phyloP scores from a whole-genome alignment of 2,113 vertebrate genomes.

The Sylvia atricapilla region DNA sequence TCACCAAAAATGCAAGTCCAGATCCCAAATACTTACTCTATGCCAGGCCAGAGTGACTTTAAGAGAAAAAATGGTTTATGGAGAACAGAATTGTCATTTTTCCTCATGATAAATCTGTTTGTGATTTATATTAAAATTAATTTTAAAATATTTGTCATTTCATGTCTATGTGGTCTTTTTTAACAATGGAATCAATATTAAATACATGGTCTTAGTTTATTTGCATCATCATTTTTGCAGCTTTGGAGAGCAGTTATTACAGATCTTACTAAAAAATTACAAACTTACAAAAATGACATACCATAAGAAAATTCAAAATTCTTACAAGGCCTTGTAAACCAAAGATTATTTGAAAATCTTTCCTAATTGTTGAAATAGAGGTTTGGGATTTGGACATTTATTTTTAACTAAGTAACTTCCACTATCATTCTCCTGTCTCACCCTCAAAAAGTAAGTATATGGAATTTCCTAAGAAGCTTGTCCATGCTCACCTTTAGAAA shows the following conservation, averaged over 20 bases:
- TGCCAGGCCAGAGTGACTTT: background rate
- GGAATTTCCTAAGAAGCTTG: background rate
- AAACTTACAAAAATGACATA: background rate
- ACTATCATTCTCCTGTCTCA: background rate
- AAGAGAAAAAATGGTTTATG: background rate
- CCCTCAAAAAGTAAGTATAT: background rate
- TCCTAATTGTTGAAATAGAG: background rate
- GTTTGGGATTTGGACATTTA: background rate
- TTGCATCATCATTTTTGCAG: background rate
- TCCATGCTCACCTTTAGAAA: background rate
- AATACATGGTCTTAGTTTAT: background rate
- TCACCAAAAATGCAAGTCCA: rapidly evolving
- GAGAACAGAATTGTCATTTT: background rate
- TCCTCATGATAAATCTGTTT: background rate
- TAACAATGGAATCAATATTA: background rate
- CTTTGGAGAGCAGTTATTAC: background rate
- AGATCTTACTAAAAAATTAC: background rate
- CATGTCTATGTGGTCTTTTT: background rate
- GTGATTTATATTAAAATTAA: background rate
- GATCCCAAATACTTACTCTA: background rate
- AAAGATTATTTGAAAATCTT: background rate
- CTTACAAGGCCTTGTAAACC: background rate
- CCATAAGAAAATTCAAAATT: background rate
- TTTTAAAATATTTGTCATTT: background rate
- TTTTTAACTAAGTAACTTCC: background rate